Evolutionary conservation across 2,888 invertebrate species (phyloP).

Genomic region (Tricholauxania praeusta): DNA sequence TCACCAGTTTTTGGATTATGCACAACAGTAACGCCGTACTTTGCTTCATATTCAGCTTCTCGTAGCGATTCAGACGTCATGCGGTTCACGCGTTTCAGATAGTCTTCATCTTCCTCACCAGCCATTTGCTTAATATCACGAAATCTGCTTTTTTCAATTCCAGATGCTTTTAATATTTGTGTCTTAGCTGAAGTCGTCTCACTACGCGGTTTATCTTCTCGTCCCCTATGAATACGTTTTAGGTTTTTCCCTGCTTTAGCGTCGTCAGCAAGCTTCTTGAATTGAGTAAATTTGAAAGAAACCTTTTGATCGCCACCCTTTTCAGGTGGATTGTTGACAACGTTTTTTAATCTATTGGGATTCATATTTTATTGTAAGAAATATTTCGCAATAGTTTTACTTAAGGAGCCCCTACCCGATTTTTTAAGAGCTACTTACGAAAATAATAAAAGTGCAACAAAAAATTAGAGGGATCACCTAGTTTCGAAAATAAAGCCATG

Average conservation of each 20-base stretch:
- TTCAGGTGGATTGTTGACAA: slow-evolving; percentile 81
- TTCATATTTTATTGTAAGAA: slow-evolving; percentile 10
- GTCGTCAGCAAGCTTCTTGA: slow-evolving; percentile 73
- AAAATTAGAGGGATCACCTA: too few relatives aligned
- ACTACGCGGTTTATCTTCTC: slow-evolving; percentile 60
- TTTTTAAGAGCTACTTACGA: neutral
- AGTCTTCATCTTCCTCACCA: slow-evolving; percentile 75
- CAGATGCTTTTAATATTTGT: slow-evolving; percentile 41
- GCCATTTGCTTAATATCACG: slow-evolving; percentile 72
- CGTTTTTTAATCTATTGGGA: slow-evolving; percentile 73
- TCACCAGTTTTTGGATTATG: slow-evolving; percentile 70
- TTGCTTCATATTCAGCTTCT: slow-evolving; percentile 74
- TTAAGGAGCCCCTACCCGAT: too few relatives aligned
- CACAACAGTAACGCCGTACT: slow-evolving; percentile 73
- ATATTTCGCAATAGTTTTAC: neutral
- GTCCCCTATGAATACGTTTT: slow-evolving; percentile 55
- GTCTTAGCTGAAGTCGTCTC: neutral
- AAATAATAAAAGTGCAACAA: too few relatives aligned
- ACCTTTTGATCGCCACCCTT: slow-evolving; percentile 80
- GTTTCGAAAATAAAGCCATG: too few relatives aligned
- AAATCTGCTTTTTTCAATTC: slow-evolving; percentile 63
- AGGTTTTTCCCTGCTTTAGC: slow-evolving; percentile 63
- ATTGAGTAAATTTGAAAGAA: slow-evolving; percentile 76
- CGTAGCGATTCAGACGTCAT: slow-evolving; percentile 74
- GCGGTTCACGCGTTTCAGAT: slow-evolving; percentile 75